Evolutionary conservation across 2,113 vertebrate genomes (phyloP).

Genomic region (Phocoena phocoena): DNA sequence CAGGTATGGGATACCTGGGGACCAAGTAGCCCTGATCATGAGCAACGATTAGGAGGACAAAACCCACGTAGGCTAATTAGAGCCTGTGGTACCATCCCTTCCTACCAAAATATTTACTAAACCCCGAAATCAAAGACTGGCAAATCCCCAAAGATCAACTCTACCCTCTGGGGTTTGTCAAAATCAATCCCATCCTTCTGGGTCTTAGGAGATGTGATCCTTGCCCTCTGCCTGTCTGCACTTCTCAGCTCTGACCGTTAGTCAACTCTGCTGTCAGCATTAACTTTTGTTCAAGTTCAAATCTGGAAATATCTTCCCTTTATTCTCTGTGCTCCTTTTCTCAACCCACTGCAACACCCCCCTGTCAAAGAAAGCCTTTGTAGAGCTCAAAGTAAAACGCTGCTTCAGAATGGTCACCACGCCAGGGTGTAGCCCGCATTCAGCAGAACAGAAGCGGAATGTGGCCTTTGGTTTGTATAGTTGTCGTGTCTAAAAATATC

Average conservation of each 20-base stretch:
- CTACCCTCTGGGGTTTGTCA: not conserved
- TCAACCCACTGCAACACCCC: not conserved
- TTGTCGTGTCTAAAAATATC: not conserved
- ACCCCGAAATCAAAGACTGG: not conserved
- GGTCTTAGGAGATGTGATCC: rapidly evolving
- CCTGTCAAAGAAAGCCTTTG: not conserved
- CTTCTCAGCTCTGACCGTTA: not conserved
- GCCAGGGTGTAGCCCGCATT: not conserved
- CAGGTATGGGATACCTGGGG: not conserved
- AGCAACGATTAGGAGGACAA: not conserved
- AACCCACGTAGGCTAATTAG: not conserved
- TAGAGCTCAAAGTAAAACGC: rapidly evolving
- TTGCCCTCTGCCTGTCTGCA: not conserved
- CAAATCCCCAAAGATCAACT: not conserved
- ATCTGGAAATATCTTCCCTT: not conserved
- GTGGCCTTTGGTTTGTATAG: not conserved
- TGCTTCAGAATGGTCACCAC: rapidly evolving
- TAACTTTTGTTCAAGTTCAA: not conserved
- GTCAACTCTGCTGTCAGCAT: not conserved
- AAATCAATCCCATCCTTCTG: not conserved
- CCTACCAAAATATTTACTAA: not conserved
- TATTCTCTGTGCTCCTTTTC: not conserved
- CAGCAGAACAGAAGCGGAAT: not conserved
- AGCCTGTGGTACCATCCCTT: not conserved
- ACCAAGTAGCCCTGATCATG: not conserved